phyloP scores from a whole-genome alignment of 2,113 vertebrate genomes.

The Athene cunicularia region DNA sequence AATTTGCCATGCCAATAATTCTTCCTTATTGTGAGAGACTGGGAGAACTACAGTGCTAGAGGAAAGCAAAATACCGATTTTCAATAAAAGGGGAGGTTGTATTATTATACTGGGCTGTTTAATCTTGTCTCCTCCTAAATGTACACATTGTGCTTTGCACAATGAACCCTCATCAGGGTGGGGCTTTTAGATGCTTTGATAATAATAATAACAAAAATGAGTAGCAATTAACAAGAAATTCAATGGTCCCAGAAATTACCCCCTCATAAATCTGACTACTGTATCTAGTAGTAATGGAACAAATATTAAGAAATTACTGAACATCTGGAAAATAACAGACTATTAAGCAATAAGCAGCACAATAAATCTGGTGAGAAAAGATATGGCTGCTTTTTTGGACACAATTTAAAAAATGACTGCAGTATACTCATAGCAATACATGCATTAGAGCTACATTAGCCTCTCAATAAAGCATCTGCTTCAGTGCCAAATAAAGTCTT shows the following conservation, averaged over 20 bases:
- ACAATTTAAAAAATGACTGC: not conserved
- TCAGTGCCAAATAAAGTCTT: not conserved
- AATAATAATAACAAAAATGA: not conserved
- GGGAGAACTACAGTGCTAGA: not conserved
- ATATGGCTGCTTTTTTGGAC: not conserved
- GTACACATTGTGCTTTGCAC: not conserved
- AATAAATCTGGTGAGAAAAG: not conserved
- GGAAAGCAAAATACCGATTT: not conserved
- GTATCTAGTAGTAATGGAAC: not conserved
- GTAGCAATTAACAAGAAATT: not conserved
- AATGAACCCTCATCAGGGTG: not conserved
- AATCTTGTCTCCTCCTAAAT: not conserved
- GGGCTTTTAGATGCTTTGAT: not conserved
- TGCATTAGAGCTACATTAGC: not conserved
- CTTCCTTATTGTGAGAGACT: not conserved
- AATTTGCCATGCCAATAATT: not conserved
- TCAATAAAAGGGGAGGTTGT: not conserved
- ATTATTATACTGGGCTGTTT: not conserved
- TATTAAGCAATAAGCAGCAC: not conserved
- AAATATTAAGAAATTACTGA: conserved; percentile 2
- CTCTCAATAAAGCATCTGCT: not conserved
- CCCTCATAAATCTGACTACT: not conserved
- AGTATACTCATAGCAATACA: not conserved
- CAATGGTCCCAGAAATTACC: not conserved
- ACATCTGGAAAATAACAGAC: conserved; percentile 12